Base-by-base conservation (phyloP, 2,797 vertebrate genomes). In the Cichlasoma orientale region DNA sequence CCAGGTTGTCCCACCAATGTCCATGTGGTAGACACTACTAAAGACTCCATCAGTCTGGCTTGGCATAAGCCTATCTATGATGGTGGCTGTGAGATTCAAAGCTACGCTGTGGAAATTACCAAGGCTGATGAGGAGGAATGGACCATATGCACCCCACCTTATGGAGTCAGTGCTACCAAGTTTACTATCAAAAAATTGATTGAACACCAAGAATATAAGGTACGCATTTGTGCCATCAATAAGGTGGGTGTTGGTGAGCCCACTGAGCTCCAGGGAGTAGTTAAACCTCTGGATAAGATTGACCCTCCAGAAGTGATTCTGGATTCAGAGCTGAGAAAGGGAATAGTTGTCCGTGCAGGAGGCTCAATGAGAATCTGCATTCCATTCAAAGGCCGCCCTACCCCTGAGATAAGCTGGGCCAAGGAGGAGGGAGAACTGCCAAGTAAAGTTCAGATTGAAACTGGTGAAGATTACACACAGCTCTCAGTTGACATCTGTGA, bases 21-120 rank as follows among this genome's bases (percentile, higher is more conserved):
- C 66, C 96, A 97, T 79, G 72, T 97, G 88, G 90, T 97, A 50
- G 97, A 99, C 88, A 97, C 96, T 61, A 96, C 96, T 52, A 99
- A 96, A 95, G 96, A 95, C 92, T 97, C 98, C 9, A 57, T 99
- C 80, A 95, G 84, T 70, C 73, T 99, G 84, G 94, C 96, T 74
- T 99, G 98, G 98, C 96, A 97, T 63, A 97, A 97, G 78, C 98
- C 98, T 74, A 98, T 99, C 92, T 99, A 99, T 88, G 98, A 99
- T 84, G 98, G 98, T 84, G 98, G 98, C 71, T 97, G 96, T 95
- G 96, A 97, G 57, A 97, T 99, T 82, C 96, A 98, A 87, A 98
- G 98, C 80, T 99, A 99, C 3, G 84, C 97, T 83, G 95, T 99
- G 73, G 98, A 99, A 95, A 96, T 98, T 59, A 98, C 97, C 88